A percentile compares a stretch with the other conserved stretches of the same genome.
Evolutionary conservation across 1,140 invertebrate genomes (phyloP).

Genomic region (Drosophila simulans): DNA sequence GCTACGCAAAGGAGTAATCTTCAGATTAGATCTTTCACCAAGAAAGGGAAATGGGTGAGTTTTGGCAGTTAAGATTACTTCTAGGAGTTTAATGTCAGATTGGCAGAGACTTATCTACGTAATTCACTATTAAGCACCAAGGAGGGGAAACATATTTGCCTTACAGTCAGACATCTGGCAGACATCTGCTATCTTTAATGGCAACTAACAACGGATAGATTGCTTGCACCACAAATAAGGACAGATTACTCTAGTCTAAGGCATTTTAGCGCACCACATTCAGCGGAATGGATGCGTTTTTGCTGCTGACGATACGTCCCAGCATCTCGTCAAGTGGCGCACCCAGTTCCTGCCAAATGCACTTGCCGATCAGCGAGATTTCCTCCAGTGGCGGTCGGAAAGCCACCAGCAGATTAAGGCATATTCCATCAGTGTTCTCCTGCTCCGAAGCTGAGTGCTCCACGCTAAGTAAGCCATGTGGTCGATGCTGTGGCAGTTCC

Average conservation of each 20-base stretch:
- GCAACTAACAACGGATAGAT: slow-evolving; percentile 32
- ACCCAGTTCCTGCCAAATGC: slow-evolving; percentile 93
- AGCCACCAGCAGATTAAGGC: slow-evolving; percentile 93
- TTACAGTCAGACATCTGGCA: slow-evolving; percentile 19
- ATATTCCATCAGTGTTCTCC: slow-evolving; percentile 89
- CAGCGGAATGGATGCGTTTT: slow-evolving; percentile 91
- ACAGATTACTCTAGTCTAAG: slow-evolving; percentile 35
- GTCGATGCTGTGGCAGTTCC: slow-evolving; percentile 93
- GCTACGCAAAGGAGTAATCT: slow-evolving; percentile 5
- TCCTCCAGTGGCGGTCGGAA: slow-evolving; percentile 94
- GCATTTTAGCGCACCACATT: slow-evolving; percentile 90
- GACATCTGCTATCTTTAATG: slow-evolving; percentile 31
- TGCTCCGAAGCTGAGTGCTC: slow-evolving; percentile 85
- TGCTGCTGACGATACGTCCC: slow-evolving; percentile 87
- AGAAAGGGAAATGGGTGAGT: slow-evolving; percentile 4
- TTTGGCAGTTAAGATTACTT: background rate
- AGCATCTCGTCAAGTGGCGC: slow-evolving; percentile 89
- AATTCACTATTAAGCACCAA: background rate
- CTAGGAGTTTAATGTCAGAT: slow-evolving; percentile 1
- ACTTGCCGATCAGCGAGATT: slow-evolving; percentile 93
- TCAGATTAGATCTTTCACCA: slow-evolving; percentile 24
- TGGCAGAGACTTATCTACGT: background rate
- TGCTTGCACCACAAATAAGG: slow-evolving; percentile 65
- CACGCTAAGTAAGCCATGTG: slow-evolving; percentile 91
- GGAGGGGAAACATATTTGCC: background rate